Percentiles rank a stretch among this genome's conserved stretches.
Conservation (phyloP, 1,140 invertebrate species). For the Muscidifurax raptorellus region DNA sequence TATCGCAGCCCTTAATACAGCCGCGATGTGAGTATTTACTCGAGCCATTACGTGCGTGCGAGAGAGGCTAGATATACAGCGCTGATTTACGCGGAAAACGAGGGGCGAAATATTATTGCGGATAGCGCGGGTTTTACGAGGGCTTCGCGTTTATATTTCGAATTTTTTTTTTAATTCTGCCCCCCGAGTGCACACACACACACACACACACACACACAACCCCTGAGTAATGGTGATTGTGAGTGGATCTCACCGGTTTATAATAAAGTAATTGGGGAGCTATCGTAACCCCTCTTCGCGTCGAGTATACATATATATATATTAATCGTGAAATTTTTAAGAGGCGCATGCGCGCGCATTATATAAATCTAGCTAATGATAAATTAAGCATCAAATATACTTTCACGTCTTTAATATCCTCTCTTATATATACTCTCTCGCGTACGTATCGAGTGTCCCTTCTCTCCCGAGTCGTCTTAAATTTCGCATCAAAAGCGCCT, state of each 20-base stretch:
- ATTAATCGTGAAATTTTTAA: not conserved
- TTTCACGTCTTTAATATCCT: conserved; percentile 39
- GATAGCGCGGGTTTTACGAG: not conserved
- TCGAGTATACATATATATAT: not conserved
- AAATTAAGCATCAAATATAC: conserved; percentile 26
- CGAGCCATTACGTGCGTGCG: not conserved
- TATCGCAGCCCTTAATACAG: not conserved
- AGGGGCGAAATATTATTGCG: conserved; percentile 3
- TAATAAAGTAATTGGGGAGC: conserved; percentile 12
- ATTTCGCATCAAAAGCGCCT: conserved; percentile 35
- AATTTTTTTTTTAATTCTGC: too few species aligned
- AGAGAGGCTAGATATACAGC: not conserved
- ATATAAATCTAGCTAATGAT: conserved; percentile 43
- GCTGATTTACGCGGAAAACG: not conserved
- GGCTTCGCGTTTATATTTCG: not conserved
- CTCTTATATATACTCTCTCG: too few species aligned
- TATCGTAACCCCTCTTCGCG: not conserved
- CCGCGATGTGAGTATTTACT: conserved; percentile 2
- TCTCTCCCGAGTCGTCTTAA: conserved; percentile 20
- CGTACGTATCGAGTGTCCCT: conserved; percentile 35
- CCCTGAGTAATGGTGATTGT: conserved; percentile 2
- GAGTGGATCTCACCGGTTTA: not conserved
- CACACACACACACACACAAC: too few species aligned
- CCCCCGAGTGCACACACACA: too few species aligned
- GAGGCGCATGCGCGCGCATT: not conserved